Base-by-base conservation (phyloP, 2,113 vertebrate genomes). In the Charina bottae region DNA sequence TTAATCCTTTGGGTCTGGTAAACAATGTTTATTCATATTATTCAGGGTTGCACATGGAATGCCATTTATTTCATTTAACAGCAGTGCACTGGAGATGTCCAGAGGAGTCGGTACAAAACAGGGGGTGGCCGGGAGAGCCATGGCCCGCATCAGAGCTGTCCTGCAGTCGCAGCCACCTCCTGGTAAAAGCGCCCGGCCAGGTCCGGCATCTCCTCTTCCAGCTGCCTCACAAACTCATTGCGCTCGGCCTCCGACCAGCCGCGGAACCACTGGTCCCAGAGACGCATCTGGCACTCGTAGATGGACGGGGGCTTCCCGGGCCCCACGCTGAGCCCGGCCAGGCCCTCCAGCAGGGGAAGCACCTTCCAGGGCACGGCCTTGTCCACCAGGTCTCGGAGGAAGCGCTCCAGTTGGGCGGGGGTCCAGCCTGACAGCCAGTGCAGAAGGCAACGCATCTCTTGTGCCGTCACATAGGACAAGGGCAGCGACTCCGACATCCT, bases 221-320 rank as follows among this genome's bases (percentile, higher is more conserved):
- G 95, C 58, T 97, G 97, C 93, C 97, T 97, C 78, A 99, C 93
- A 95, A 99, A 98, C 78, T 97, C 96, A 95, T 99, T 99, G 90
- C 98, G 97, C 89, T 99, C 98, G 84, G 98, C 97, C 87, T 99
- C 98, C 83, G 97, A 97, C 98, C 98, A 99, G 46, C 98, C 97
- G 94, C 98, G 98, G 94, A 99, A 99, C 98, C 98, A 99, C 96
- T 98, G 98, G 92, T 97, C 98, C 98, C 98, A 99, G 92, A 99
- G 97, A 49, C 98, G 97, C 42, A 99, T 96, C 95, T 99, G 98
- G 95, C 98, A 99, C 89, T 99, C 98, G 94, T 98, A 99, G 94
- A 99, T 98, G 95, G 97, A 98, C 64, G 98, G 98, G 7, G 98
- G 97, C 49, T 96, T 97, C 95, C 98, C 98, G 10, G 92, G 87